Evolutionary conservation across 2,113 vertebrate genomes (phyloP).

Genomic region (Pseudorectes ferrugineus): DNA sequence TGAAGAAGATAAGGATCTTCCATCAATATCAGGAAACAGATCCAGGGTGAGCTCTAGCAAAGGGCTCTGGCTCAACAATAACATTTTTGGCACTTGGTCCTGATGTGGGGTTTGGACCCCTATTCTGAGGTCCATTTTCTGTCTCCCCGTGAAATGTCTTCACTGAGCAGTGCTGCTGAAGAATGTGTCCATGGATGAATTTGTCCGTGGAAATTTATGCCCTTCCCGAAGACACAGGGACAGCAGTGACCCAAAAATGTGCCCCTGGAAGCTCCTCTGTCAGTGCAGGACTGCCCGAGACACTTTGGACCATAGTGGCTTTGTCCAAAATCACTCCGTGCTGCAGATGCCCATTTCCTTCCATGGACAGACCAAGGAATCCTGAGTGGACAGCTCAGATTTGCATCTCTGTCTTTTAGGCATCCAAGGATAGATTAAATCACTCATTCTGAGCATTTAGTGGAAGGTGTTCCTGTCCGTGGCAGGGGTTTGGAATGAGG

Average conservation of each 20-base stretch:
- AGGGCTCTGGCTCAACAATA: neutral
- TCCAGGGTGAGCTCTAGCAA: neutral
- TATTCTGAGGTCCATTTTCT: neutral
- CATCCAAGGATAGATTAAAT: neutral
- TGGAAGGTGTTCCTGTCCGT: neutral
- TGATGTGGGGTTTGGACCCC: neutral
- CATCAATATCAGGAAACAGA: neutral
- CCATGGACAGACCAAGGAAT: neutral
- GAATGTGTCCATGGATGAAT: neutral
- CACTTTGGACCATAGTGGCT: neutral
- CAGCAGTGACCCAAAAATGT: neutral
- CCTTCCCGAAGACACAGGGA: neutral
- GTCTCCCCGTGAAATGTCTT: neutral
- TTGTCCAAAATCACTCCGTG: neutral
- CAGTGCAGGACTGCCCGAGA: neutral
- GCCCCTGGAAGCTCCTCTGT: neutral
- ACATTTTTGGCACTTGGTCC: neutral
- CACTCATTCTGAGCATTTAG: neutral
- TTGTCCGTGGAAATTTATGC: neutral
- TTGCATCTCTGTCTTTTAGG: neutral
- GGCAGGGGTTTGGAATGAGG: neutral
- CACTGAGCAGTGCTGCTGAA: neutral
- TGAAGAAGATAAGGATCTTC: too few relatives aligned
- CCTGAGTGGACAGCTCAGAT: neutral
- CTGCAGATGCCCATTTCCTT: neutral